Base-by-base conservation (phyloP, 2,888 invertebrate genomes). In the Lepeophtheirus nordmannii region DNA sequence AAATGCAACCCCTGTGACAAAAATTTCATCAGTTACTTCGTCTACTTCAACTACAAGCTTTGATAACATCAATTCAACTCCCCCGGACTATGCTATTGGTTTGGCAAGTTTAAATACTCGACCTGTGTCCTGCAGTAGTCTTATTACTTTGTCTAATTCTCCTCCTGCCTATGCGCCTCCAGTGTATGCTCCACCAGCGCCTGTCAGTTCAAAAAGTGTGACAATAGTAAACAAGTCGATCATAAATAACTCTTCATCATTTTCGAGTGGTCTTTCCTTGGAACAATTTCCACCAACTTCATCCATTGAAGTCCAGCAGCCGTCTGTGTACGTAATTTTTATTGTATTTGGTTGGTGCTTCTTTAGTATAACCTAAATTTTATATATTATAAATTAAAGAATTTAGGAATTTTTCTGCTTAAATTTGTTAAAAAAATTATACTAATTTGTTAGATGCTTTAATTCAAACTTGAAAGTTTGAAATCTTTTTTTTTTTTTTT, bases 21-120 rank as follows among this genome's bases (percentile, higher is more conserved):
- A 62, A 20, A 41, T 38, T 17, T 39, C 40, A 40, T 23, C 23
- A 12, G 37, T 17, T 14, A 59, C 22, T 3, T 22, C 60, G 1
- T 22, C 60, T 17, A n/a, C 46, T 17, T 12, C 67, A 56, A 58
- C 62, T 73, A 70, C 75, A 72, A 58, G 70, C 71, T 38, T 71
- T 30, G 30, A 30, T 69, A 60, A 60, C 53, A 30, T 67, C 9
- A 62, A 67, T 20, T 74, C 79, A 22, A 87, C 88, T 7, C 30
- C 30, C 9, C 89, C 89, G 0, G 89, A 89, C 74, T 89, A 89
- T 75, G 89, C 89, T 11, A 86, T 85, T 65, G 87, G 87, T 12
- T 77, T 88, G 38, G 80, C 84, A 9, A 80, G 85, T 8, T 80
- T 84, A 22, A 79, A 79, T 69, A 80, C 82, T 67, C 79, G 81